phyloP scores from a whole-genome alignment of 1,140 invertebrate species.

The Oedothorax gibbosus region DNA sequence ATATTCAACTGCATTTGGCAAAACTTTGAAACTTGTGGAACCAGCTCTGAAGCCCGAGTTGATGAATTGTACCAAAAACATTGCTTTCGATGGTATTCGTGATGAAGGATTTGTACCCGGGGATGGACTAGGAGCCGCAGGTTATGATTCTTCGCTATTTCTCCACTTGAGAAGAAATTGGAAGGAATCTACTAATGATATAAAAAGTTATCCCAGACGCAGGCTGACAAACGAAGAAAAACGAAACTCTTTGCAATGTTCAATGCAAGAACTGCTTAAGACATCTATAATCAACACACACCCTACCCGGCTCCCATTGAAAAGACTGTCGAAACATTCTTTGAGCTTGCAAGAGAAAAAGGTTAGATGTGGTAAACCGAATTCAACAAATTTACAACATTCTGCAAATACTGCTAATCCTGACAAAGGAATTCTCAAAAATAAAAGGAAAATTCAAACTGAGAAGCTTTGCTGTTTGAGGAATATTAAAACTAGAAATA shows the following conservation, averaged over 20 bases:
- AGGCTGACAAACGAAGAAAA: background rate
- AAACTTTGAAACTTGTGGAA: slow-evolving; percentile 65
- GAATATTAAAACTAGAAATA: background rate
- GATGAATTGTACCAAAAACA: slow-evolving; percentile 68
- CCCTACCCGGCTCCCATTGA: slow-evolving; percentile 1
- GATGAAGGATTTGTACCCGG: slow-evolving; percentile 78
- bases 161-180: slow-evolving; percentile 79
- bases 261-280: slow-evolving; percentile 39
- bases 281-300: background rate
- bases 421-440: slow-evolving; percentile 4
- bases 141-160: slow-evolving; percentile 79
- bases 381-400: background rate
- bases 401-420: background rate
- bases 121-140: slow-evolving; percentile 79
- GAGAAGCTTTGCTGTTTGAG: too few species aligned
- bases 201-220: background rate
- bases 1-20: slow-evolving; percentile 57
- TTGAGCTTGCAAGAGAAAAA: slow-evolving; percentile 7
- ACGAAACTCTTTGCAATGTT: background rate
- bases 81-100: slow-evolving; percentile 69
- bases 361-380: background rate
- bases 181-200: slow-evolving; percentile 64
- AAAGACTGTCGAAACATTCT: background rate
- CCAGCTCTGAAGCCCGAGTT: slow-evolving; percentile 72
- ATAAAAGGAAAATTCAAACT: slow-evolving; percentile 2